Evolutionary conservation across 2,888 invertebrate species (phyloP), one percentile per base, ranked within the genome.

Genomic region (Ephialtes manifestator): DNA sequence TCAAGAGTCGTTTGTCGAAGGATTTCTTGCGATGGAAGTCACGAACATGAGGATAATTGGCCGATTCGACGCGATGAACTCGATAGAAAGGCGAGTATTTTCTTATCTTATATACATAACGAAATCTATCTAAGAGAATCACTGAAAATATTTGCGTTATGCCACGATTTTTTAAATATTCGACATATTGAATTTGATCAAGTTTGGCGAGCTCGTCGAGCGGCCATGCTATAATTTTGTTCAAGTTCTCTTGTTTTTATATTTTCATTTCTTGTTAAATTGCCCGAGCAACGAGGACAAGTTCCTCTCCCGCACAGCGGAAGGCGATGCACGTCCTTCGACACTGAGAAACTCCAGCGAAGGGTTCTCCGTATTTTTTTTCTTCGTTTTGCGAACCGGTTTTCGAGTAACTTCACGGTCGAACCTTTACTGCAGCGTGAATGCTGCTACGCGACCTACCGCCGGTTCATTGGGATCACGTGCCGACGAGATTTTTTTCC

Each of bases 31-130:
- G 71, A 39, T 60, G 10, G 39, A 10, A 48, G 7, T 11, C 43
- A 24, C 48, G 28, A 43, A 75, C 31, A 35, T 18, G 31, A 48
- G 48, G 48, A 48, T 18, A 3, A 65, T 48, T 48, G 46, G 18
- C 31, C 0, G 74, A 46, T 60, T 46, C 60, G 46, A 63, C 48
- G 74, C 48, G 31, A 51, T 20, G 75, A 46, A 28, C 18, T 28
- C 53, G 65, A 83, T 63, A 68, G 75, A 80, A 90, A 91, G 91
- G 91, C 91, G 91, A 91, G 91, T 91, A 91, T 91, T 86, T 76
- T 63, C 31, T 87, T 88, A 71, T 72, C 83, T 53, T 82, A 85
- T 35, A 71, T 51, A 63, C n/a, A 51, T 71, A 68, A 67, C 18
- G 43, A 48, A 70, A 11, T 18, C 35, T 48, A 63, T 51, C 43